These are phyloP conservation scores for Cynaeus angustus DNA, from an alignment of 2,888 invertebrate species.

Conservation along the genomic window DNA sequence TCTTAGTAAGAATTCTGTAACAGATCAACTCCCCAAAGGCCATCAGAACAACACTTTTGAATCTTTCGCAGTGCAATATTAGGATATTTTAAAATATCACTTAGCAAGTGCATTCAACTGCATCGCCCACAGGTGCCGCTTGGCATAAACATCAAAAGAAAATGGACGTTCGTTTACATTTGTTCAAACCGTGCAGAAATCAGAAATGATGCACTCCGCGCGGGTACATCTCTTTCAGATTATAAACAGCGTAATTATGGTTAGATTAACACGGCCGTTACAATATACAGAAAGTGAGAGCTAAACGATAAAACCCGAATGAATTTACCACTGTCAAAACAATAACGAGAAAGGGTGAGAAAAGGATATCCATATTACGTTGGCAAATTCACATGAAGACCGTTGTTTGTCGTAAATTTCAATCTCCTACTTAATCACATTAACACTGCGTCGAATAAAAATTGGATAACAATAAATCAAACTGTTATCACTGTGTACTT, in stretches of 20 bases:
- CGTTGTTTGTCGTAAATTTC: neutral
- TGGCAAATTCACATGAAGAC: neutral
- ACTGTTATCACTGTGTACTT: neutral
- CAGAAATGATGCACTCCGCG: conserved; percentile 21
- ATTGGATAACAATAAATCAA: conserved; percentile 3
- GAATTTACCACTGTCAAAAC: neutral
- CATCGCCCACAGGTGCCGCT: conserved; percentile 50
- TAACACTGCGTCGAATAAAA: neutral
- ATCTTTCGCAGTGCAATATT: conserved; percentile 17
- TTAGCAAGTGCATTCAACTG: conserved; percentile 51
- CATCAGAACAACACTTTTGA: conserved; percentile 25
- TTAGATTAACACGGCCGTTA: conserved; percentile 37
- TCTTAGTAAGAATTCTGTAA: too few relatives aligned
- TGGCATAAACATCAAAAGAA: conserved; percentile 52
- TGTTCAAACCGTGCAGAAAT: conserved; percentile 30
- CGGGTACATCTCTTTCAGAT: conserved; percentile 16
- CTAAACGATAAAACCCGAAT: neutral
- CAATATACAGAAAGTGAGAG: conserved; percentile 32
- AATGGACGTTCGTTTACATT: conserved; percentile 45
- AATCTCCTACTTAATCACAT: neutral
- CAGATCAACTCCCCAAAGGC: too few relatives aligned
- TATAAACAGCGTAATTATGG: conserved; percentile 42
- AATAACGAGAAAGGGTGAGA: neutral
- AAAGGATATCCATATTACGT: neutral
- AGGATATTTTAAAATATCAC: conserved; percentile 45